Evolutionary conservation across 2,113 vertebrate species (phyloP), one percentile per base, ranked within the genome.

Genomic region (Gavia stellata): DNA sequence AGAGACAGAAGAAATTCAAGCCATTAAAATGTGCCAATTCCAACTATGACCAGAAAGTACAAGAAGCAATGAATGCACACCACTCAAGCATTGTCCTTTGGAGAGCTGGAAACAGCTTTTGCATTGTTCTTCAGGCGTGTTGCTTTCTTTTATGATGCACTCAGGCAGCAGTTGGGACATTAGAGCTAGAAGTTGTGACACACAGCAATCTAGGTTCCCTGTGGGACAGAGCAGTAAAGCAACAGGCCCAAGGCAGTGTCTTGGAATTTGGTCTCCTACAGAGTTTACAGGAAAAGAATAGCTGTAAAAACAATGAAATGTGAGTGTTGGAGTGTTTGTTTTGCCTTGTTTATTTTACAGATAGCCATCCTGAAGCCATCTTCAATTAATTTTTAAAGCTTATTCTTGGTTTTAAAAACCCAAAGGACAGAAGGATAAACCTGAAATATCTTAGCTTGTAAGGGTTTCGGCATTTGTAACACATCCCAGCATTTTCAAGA

Each of bases 61-160:
- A 55, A 59, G 74, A 65, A 84, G 14, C 5, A 31, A 6, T n/a
- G 44, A 58, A 72, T 2, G 2, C 7, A 52, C 6, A 45, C 6
- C 44, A 71, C 34, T 47, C 12, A 29, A 50, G 24, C 8, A 17
- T 7, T 1, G 1, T 23, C 13, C 14, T 31, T 9, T 14, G 20
- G 21, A 59, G 25, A 74, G 29, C 10, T 50, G 18, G 34, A 70
- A 53, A 65, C 9, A 28, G 7, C 3, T 44, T 81, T 82, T 68
- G 23, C 13, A 0, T 0, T 31, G 42, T 42, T 63, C 20, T 96
- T 92, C 1, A 1, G 17, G 6, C 3, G 8, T 4, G 9, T 61
- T 62, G 17, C 10, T 77, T 72, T 49, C 21, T 20, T 68, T 77
- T 42, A 12, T 34, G 10, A 13, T 15, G 26, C 28, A 23, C 15